These are phyloP conservation scores for Regulus satrapa DNA, from an alignment of 2,113 vertebrate genomes.

Conservation along the genomic window DNA sequence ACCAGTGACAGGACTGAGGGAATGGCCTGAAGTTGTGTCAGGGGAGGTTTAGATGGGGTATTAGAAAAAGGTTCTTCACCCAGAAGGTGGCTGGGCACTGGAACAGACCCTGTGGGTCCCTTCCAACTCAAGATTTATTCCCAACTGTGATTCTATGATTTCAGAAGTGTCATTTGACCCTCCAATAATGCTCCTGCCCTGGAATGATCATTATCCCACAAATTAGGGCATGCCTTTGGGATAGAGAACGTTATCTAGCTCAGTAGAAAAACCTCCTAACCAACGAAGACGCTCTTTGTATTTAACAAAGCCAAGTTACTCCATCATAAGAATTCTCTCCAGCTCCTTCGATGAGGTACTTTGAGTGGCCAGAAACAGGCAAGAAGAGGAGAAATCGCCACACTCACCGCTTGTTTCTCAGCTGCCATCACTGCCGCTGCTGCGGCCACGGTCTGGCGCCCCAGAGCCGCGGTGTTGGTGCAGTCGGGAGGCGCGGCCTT, in stretches of 20 bases:
- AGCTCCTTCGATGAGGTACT: background rate
- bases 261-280: background rate
- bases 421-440: slow-evolving; percentile 65
- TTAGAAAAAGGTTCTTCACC: background rate
- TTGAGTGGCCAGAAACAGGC: fast-evolving
- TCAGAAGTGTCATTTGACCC: background rate
- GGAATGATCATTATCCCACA: background rate
- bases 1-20: background rate
- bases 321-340: background rate
- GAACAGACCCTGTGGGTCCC: background rate
- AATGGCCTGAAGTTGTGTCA: background rate
- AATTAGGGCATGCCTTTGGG: background rate
- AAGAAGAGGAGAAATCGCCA: background rate
- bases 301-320: background rate
- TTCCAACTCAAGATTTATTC: background rate
- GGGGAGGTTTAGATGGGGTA: background rate
- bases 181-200: background rate
- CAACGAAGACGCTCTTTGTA: background rate
- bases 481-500: slow-evolving; percentile 89
- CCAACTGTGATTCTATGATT: background rate
- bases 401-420: slow-evolving; percentile 89
- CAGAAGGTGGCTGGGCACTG: background rate
- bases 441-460: slow-evolving; percentile 68
- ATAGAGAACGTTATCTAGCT: background rate
- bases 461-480: slow-evolving; percentile 80